These are phyloP conservation scores for Urocynchramus pylzowi DNA, from an alignment of 2,113 vertebrate species.

Conservation along the genomic window DNA sequence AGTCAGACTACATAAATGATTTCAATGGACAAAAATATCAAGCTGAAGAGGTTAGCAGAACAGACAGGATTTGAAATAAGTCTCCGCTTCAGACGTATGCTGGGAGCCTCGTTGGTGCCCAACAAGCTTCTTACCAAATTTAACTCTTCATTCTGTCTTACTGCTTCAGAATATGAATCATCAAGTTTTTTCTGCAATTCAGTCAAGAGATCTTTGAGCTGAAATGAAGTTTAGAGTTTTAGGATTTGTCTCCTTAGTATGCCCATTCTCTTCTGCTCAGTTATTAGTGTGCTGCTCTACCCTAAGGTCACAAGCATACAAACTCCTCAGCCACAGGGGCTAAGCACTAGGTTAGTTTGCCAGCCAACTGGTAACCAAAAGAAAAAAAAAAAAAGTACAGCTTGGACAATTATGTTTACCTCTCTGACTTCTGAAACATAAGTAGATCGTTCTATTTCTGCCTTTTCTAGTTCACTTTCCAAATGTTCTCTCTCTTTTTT, in stretches of 20 bases:
- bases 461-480: conserved; percentile 90
- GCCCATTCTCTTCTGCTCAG: conserved; percentile 61
- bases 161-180: conserved; percentile 97
- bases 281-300: conserved; percentile 20
- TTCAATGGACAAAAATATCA: conserved; percentile 68
- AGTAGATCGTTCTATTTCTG: conserved; percentile 89
- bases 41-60: conserved; percentile 76
- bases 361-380: conserved; percentile 40
- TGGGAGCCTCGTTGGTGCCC: conserved; percentile 62
- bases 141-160: conserved; percentile 99
- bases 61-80: conserved; percentile 64
- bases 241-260: conserved; percentile 68
- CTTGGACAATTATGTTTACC: conserved; percentile 71
- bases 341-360: conserved; percentile 41
- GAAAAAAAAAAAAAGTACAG: background rate
- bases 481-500: conserved; percentile 89
- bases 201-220: conserved; percentile 99
- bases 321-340: conserved; percentile 28
- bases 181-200: conserved; percentile 99
- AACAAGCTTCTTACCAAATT: conserved; percentile 90
- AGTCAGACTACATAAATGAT: conserved; percentile 65
- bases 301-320: conserved; percentile 48
- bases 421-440: conserved; percentile 96
- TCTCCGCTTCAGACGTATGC: conserved; percentile 51
- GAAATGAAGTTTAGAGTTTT: conserved; percentile 95